Evolutionary conservation across 1,140 invertebrate genomes (phyloP).

Genomic region (Fopius arisanus): DNA sequence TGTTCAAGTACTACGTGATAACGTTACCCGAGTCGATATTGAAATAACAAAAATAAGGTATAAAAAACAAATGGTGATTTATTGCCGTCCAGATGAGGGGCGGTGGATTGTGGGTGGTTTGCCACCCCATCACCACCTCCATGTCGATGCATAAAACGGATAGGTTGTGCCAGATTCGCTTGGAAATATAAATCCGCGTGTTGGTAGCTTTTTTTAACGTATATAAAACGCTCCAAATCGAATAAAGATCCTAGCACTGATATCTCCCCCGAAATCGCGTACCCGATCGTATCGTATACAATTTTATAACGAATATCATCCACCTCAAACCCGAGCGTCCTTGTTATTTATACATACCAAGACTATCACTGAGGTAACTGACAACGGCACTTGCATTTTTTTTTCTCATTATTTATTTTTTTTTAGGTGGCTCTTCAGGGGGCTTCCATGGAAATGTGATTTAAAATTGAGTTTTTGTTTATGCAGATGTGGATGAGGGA

Average conservation of each 20-base stretch:
- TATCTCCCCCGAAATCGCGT: conserved; percentile 27
- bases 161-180: conserved; percentile 32
- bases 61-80: conserved; percentile 32
- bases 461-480: background rate
- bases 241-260: conserved; percentile 36
- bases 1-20: conserved; percentile 22
- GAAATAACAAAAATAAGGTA: conserved; percentile 32
- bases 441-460: background rate
- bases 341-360: conserved; percentile 15
- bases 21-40: conserved; percentile 26
- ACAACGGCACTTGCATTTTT: conserved; percentile 14
- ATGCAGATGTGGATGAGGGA: too few species aligned
- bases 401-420: background rate
- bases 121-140: background rate
- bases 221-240: conserved; percentile 32
- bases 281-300: conserved; percentile 32
- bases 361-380: conserved; percentile 6
- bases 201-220: conserved; percentile 11
- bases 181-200: conserved; percentile 28
- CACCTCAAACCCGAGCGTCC: conserved; percentile 17
- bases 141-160: conserved; percentile 15
- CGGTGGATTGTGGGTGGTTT: background rate
- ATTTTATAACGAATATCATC: conserved; percentile 34
- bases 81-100: conserved; percentile 19
- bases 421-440: background rate